Evolutionary conservation across 2,113 vertebrate species (phyloP).

Genomic region (Panurus biarmicus): DNA sequence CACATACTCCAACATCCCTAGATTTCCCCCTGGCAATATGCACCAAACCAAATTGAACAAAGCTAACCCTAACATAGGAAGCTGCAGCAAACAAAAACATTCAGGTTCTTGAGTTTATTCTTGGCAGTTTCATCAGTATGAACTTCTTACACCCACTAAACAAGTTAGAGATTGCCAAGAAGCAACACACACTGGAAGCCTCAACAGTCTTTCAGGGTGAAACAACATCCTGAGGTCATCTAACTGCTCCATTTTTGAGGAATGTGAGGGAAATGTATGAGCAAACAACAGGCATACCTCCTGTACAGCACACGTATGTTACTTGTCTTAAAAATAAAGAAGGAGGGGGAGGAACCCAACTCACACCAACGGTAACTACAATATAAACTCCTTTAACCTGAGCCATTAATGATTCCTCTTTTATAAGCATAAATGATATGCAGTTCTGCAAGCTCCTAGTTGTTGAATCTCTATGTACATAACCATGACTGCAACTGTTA

Average conservation of each 20-base stretch:
- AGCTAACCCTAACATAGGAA: neutral
- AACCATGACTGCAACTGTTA: neutral
- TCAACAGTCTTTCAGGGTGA: neutral
- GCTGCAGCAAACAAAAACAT: neutral
- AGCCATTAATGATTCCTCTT: neutral
- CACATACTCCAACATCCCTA: neutral
- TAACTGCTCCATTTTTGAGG: slow-evolving; percentile 12
- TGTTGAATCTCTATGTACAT: neutral
- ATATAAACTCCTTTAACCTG: neutral
- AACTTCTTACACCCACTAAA: slow-evolving; percentile 48
- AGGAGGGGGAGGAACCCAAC: rapidly evolving
- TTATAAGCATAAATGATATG: neutral
- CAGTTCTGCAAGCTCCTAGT: neutral
- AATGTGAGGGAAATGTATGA: neutral
- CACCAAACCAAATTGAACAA: neutral
- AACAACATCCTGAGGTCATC: neutral
- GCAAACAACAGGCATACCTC: neutral
- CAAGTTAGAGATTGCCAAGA: slow-evolving; percentile 8
- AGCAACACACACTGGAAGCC: neutral
- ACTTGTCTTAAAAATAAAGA: neutral
- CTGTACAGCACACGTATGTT: neutral
- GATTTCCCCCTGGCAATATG: neutral
- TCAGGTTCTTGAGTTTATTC: neutral
- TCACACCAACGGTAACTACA: neutral
- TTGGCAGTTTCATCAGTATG: neutral